These are phyloP conservation scores for Diachasmimorpha longicaudata DNA, from an alignment of 1,140 invertebrate genomes.

Conservation along the genomic window DNA sequence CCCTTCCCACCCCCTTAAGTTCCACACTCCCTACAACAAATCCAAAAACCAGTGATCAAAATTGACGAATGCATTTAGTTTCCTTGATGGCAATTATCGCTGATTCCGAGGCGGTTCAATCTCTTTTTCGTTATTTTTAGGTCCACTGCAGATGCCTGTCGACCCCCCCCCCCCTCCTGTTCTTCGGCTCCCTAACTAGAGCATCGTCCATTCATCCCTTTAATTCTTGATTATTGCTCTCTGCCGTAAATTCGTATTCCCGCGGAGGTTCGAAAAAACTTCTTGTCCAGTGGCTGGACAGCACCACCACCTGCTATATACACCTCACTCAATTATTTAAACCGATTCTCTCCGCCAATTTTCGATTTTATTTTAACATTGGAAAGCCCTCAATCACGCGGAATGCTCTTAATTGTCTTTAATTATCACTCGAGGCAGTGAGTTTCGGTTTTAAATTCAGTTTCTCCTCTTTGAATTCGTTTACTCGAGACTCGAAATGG, in stretches of 20 bases:
- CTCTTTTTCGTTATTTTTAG: neutral
- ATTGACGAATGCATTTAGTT: conserved; percentile 1
- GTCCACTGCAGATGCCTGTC: conserved; percentile 46
- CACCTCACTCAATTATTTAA: neutral
- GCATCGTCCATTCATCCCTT: conserved; percentile 32
- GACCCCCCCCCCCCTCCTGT: conserved; percentile 19
- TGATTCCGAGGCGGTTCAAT: neutral
- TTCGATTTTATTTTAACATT: neutral
- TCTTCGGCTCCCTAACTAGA: conserved; percentile 45
- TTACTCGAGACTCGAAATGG: neutral
- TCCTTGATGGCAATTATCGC: conserved; percentile 15
- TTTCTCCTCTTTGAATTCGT: neutral
- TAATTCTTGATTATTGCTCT: conserved; percentile 40
- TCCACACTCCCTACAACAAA: neutral
- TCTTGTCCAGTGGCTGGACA: conserved; percentile 18
- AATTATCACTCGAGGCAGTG: neutral
- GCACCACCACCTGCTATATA: neutral
- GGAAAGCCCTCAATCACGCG: neutral
- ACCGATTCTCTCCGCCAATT: neutral
- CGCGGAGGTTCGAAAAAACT: neutral
- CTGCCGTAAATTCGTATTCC: neutral
- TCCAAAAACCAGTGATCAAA: neutral
- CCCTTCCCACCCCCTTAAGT: no score
- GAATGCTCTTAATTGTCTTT: neutral
- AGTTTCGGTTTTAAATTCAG: neutral